These are phyloP conservation scores for Lepidochrysops patricia DNA, from an alignment of 2,888 invertebrate genomes.

Conservation along the genomic window DNA sequence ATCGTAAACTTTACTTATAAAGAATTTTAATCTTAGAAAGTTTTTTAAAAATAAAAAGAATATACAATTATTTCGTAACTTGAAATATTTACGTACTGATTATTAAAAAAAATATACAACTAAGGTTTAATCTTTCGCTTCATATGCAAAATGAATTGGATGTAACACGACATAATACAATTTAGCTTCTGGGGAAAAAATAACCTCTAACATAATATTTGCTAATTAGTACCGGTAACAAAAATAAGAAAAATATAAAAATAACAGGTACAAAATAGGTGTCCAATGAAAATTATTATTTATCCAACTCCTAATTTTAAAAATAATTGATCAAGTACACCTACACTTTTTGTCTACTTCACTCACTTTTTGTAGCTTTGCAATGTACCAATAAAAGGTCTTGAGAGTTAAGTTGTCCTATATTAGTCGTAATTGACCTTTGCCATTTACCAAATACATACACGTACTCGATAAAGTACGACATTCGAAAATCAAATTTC, in stretches of 20 bases:
- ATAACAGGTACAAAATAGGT: neutral
- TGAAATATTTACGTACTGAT: too few relatives aligned
- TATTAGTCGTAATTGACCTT: neutral
- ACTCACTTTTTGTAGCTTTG: neutral
- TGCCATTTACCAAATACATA: neutral
- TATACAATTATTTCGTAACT: too few relatives aligned
- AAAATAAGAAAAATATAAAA: neutral
- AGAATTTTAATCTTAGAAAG: neutral
- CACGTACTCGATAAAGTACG: neutral
- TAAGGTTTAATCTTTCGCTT: too few relatives aligned
- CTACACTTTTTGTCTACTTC: too few relatives aligned
- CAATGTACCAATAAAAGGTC: neutral
- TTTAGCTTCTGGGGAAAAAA: too few relatives aligned
- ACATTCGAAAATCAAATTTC: neutral
- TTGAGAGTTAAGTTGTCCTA: neutral
- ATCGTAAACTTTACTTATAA: neutral
- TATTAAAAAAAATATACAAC: too few relatives aligned
- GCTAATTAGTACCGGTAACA: neutral
- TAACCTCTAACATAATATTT: neutral
- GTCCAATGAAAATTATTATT: neutral
- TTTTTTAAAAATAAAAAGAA: neutral
- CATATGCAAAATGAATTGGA: too few relatives aligned
- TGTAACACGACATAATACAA: too few relatives aligned
- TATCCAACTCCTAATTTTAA: neutral
- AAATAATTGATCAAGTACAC: neutral